phyloP scores from a whole-genome alignment of 2,113 vertebrate genomes.

The Strix uralensis region DNA sequence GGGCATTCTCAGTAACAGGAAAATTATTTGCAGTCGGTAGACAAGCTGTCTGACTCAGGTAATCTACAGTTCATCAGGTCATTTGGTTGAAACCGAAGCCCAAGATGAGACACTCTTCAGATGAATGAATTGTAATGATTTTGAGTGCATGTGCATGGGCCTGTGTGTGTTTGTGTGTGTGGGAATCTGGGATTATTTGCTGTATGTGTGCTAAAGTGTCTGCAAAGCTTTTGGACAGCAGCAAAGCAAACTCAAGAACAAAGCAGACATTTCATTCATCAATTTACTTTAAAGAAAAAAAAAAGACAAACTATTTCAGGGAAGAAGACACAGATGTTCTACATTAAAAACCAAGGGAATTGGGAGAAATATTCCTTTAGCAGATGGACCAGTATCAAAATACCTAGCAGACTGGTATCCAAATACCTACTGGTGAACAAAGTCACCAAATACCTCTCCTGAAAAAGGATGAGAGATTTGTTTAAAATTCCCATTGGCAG shows the following conservation, averaged over 20 bases:
- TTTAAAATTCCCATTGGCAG: not conserved
- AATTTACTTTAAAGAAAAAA: not conserved
- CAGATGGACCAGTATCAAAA: not conserved
- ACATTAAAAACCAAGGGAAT: not conserved
- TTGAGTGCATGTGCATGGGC: not conserved
- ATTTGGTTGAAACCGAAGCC: slow-evolving; percentile 20
- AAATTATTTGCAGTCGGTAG: slow-evolving; percentile 54
- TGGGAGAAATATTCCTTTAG: not conserved
- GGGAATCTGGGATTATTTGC: not conserved
- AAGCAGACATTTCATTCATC: slow-evolving; percentile 30
- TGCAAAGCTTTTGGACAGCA: slow-evolving; percentile 16
- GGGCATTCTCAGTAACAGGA: slow-evolving; percentile 33
- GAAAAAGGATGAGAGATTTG: not conserved
- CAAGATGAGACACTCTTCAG: not conserved
- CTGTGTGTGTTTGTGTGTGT: not conserved
- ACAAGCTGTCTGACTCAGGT: slow-evolving; percentile 50
- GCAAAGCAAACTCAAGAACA: not conserved
- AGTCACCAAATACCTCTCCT: not conserved
- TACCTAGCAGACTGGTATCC: not conserved
- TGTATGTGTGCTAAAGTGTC: not conserved
- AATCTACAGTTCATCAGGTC: slow-evolving; percentile 50
- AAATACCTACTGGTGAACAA: not conserved
- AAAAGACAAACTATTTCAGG: not conserved
- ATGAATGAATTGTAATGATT: not conserved
- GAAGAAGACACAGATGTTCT: slow-evolving; percentile 47